Conservation (phyloP, 2,888 invertebrate species). For the Drosophila bunnanda region DNA sequence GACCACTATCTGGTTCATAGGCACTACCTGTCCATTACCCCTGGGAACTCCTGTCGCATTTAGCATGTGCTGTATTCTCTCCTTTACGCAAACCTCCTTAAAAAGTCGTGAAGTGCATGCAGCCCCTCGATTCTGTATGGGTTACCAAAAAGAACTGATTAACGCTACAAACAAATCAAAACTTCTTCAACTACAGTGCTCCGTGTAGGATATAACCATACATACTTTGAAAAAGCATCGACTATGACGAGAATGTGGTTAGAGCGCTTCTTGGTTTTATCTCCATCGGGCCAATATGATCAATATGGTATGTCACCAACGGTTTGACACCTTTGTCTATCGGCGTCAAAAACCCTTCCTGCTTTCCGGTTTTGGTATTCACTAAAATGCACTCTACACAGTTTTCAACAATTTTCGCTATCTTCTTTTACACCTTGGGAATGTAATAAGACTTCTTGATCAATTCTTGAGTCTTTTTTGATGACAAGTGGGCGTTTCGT, state of each 20-base stretch:
- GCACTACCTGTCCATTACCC: neutral
- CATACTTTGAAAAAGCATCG: neutral
- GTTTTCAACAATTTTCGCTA: neutral
- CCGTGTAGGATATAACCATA: neutral
- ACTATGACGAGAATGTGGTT: constrained; percentile 15
- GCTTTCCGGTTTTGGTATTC: too few species aligned
- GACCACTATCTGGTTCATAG: neutral
- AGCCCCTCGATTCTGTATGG: neutral
- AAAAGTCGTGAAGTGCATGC: neutral
- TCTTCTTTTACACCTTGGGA: constrained; percentile 12
- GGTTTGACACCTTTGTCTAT: too few species aligned
- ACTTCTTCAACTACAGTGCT: neutral
- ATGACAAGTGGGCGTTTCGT: too few species aligned
- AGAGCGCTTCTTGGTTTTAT: constrained; percentile 18
- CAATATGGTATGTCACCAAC: too few species aligned
- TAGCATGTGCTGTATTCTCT: neutral
- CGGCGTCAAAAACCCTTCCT: too few species aligned
- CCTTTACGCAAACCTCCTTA: neutral
- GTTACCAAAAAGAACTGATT: neutral
- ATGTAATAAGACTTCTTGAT: neutral
- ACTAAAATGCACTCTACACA: too few species aligned
- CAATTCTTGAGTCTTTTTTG: too few species aligned
- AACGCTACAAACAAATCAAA: neutral
- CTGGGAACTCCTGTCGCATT: neutral
- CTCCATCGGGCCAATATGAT: constrained; percentile 4